These are phyloP conservation scores for Scolopax bukidnonensis DNA, from an alignment of 2,797 vertebrate genomes.

Conservation along the genomic window DNA sequence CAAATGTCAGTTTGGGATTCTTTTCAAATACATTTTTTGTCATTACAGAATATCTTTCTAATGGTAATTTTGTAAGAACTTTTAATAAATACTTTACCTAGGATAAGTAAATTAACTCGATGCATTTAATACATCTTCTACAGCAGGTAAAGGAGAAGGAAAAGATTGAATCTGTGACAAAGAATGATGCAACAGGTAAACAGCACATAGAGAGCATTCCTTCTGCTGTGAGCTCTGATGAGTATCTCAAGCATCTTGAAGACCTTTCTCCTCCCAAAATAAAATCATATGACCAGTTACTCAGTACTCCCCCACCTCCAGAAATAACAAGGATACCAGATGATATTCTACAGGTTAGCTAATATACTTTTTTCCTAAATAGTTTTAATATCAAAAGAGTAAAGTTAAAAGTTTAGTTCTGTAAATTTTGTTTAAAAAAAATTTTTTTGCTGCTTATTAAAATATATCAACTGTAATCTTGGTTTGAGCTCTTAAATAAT, in stretches of 20 bases:
- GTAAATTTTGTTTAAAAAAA: not conserved
- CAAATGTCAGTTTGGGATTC: not conserved
- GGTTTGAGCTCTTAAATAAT: not conserved
- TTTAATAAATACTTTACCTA: not conserved
- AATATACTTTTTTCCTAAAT: not conserved
- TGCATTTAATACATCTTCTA: constrained; percentile 24
- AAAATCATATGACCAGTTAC: constrained; percentile 74
- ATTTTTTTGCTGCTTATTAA: not conserved
- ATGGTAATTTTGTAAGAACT: not conserved
- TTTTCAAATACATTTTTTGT: not conserved
- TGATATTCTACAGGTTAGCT: constrained; percentile 78
- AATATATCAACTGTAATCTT: not conserved
- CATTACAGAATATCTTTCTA: not conserved
- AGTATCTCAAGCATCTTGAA: constrained; percentile 49
- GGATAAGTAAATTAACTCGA: not conserved
- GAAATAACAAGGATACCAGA: constrained; percentile 83
- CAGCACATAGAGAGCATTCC: not conserved
- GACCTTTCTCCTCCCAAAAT: constrained; percentile 72
- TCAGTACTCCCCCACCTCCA: constrained; percentile 87
- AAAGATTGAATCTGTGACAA: not conserved
- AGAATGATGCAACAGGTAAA: constrained; percentile 5
- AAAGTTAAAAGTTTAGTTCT: not conserved
- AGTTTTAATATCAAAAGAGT: not conserved
- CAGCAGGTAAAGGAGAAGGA: not conserved
- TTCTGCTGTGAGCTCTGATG: constrained; percentile 33